These are phyloP conservation scores for Portevinia maculata DNA, from an alignment of 2,888 invertebrate species.

Conservation along the genomic window DNA sequence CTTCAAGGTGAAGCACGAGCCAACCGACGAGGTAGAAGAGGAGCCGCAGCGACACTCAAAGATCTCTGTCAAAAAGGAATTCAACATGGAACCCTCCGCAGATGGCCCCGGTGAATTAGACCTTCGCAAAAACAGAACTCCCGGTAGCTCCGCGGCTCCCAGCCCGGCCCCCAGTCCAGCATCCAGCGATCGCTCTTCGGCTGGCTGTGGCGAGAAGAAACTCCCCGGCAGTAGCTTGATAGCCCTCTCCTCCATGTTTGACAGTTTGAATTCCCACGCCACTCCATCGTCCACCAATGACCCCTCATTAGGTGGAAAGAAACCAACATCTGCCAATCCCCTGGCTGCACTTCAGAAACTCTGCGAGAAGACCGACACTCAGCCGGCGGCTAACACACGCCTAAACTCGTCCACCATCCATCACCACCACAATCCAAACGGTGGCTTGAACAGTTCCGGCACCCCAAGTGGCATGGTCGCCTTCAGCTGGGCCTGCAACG, in stretches of 20 bases:
- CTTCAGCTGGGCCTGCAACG: slow-evolving; percentile 97
- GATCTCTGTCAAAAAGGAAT: slow-evolving; percentile 83
- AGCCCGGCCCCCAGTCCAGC: slow-evolving; percentile 86
- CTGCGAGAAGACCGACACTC: slow-evolving; percentile 94
- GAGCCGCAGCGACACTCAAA: slow-evolving; percentile 80
- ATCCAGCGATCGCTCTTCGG: slow-evolving; percentile 89
- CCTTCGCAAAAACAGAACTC: slow-evolving; percentile 75
- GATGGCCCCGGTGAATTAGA: slow-evolving; percentile 63
- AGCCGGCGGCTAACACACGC: slow-evolving; percentile 81
- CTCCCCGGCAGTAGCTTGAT: slow-evolving; percentile 86
- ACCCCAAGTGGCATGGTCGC: slow-evolving; percentile 88
- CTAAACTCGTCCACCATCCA: slow-evolving; percentile 75
- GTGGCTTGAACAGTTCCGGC: slow-evolving; percentile 82
- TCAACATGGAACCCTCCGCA: slow-evolving; percentile 76
- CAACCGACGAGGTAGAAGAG: slow-evolving; percentile 77
- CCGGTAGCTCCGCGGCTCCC: slow-evolving; percentile 77
- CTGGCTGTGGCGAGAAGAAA: slow-evolving; percentile 83
- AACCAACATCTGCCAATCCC: slow-evolving; percentile 88
- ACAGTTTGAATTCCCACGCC: slow-evolving; percentile 86
- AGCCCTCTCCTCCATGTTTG: slow-evolving; percentile 95
- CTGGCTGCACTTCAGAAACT: slow-evolving; percentile 97
- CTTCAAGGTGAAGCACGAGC: slow-evolving; percentile 80
- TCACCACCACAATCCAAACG: slow-evolving; percentile 53
- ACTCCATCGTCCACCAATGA: slow-evolving; percentile 82
- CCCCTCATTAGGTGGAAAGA: slow-evolving; percentile 64